These are phyloP conservation scores for Heterotilapia buettikoferi DNA, from an alignment of 2,113 vertebrate species.

Conservation along the genomic window DNA sequence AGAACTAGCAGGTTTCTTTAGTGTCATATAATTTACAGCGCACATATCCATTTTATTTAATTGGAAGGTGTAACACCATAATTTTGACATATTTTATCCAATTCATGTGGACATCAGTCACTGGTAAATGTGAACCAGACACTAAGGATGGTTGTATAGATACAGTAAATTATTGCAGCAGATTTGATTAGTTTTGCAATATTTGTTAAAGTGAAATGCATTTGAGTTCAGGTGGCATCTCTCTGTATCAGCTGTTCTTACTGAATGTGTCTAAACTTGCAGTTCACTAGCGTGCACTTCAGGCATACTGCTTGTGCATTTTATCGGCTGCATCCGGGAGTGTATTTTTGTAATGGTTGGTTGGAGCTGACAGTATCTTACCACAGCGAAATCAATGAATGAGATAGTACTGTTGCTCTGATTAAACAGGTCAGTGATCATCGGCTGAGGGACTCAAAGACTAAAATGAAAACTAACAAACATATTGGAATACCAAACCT, in stretches of 20 bases:
- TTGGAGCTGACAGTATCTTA: conserved; percentile 8
- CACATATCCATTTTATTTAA: not conserved
- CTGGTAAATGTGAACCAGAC: not conserved
- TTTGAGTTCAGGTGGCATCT: not conserved
- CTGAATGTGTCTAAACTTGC: not conserved
- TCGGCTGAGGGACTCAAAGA: not conserved
- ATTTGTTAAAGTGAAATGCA: not conserved
- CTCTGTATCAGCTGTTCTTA: not conserved
- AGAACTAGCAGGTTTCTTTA: not conserved
- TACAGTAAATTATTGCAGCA: not conserved
- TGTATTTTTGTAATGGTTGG: conserved; percentile 16
- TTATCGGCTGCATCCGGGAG: conserved; percentile 5
- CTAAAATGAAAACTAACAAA: not conserved
- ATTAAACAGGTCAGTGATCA: conserved; percentile 36
- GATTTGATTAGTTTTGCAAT: not conserved
- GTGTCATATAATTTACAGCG: not conserved
- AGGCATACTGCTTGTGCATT: not conserved
- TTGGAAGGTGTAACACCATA: not conserved
- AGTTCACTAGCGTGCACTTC: not conserved
- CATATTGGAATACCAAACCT: not conserved
- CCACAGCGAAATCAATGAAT: conserved; percentile 8
- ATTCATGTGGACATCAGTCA: not conserved
- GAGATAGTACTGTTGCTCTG: conserved; percentile 4
- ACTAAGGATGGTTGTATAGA: not conserved
- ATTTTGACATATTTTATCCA: not conserved